Conservation (phyloP, 2,113 vertebrate genomes). For the Rhinopithecus roxellana region DNA sequence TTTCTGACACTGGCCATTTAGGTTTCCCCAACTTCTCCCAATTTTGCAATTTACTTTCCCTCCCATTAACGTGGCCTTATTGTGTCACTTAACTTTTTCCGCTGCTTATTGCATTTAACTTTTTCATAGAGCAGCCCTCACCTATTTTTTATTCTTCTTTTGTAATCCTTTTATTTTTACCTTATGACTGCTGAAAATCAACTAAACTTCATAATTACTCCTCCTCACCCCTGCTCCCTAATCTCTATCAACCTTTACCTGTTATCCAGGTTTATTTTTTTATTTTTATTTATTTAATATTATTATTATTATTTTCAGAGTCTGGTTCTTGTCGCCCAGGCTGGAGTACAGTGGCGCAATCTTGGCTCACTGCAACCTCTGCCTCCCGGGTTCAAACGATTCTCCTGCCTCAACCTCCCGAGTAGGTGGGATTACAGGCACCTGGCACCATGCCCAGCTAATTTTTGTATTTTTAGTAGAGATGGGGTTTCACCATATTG, state of each 20-base stretch:
- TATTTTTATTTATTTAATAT: neutral
- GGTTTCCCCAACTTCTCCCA: neutral
- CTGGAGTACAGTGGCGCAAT: too few species aligned
- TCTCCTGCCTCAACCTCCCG: too few species aligned
- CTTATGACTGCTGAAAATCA: neutral
- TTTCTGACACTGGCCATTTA: neutral
- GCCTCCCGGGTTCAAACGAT: too few species aligned
- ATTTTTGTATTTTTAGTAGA: too few species aligned
- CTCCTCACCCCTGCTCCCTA: neutral
- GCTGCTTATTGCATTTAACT: neutral
- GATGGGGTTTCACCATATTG: too few species aligned
- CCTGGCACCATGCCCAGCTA: too few species aligned
- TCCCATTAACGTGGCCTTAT: slow-evolving; percentile 17
- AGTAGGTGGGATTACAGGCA: too few species aligned
- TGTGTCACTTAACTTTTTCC: slow-evolving; percentile 32
- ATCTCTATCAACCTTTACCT: neutral
- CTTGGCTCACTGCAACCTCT: too few species aligned
- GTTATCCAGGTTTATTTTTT: neutral
- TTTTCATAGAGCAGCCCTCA: slow-evolving; percentile 8
- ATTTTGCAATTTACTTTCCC: slow-evolving; percentile 15
- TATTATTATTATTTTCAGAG: neutral
- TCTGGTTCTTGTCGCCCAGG: too few species aligned
- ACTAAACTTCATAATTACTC: neutral
- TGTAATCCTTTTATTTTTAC: slow-evolving; percentile 22
- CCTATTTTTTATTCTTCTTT: slow-evolving; percentile 28